Evolutionary conservation across 23 tunicate species (phyloP).

Genomic region (Trididemnum clinides): DNA sequence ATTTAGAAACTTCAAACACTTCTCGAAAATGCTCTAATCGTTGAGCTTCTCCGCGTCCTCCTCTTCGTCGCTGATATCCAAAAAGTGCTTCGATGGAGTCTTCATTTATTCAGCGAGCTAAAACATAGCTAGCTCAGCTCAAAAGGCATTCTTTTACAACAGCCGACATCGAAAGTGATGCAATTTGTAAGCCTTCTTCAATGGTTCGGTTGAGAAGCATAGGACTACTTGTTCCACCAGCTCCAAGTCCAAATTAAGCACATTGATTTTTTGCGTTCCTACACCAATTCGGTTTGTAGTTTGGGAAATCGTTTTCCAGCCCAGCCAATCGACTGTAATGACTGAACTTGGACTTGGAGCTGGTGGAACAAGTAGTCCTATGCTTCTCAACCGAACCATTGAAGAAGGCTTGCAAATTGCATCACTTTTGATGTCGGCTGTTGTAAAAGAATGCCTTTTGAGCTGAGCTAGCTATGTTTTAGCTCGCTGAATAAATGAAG

Average conservation of each 20-base stretch:
- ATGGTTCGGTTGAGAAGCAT: slow-evolving; percentile 25
- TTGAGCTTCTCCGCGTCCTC: not conserved
- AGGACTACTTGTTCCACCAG: slow-evolving; percentile 4
- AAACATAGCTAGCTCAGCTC: too few relatives aligned
- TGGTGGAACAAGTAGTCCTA: slow-evolving; percentile 2
- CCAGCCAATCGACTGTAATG: not conserved
- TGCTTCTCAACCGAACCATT: slow-evolving; percentile 14
- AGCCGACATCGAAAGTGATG: slow-evolving; percentile 14
- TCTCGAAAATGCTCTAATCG: not conserved
- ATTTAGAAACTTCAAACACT: not conserved
- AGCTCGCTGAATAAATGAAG: slow-evolving; percentile 24
- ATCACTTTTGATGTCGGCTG: not conserved
- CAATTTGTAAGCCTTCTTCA: slow-evolving; percentile 19
- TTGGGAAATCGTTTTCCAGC: slow-evolving; percentile 19
- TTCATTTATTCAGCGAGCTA: slow-evolving; percentile 23
- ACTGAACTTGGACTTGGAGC: too few relatives aligned
- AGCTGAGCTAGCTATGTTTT: too few relatives aligned
- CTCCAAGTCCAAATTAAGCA: not conserved
- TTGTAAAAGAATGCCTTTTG: not conserved
- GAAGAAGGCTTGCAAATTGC: slow-evolving; percentile 27
- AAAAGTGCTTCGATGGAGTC: slow-evolving; percentile 38
- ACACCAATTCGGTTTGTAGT: not conserved
- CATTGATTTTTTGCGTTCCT: not conserved
- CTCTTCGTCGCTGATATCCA: slow-evolving; percentile 16
- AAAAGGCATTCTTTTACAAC: not conserved